Evolutionary conservation across 92 coral and sea anemone genomes (phyloP).

Genomic region (Porites lobata): DNA sequence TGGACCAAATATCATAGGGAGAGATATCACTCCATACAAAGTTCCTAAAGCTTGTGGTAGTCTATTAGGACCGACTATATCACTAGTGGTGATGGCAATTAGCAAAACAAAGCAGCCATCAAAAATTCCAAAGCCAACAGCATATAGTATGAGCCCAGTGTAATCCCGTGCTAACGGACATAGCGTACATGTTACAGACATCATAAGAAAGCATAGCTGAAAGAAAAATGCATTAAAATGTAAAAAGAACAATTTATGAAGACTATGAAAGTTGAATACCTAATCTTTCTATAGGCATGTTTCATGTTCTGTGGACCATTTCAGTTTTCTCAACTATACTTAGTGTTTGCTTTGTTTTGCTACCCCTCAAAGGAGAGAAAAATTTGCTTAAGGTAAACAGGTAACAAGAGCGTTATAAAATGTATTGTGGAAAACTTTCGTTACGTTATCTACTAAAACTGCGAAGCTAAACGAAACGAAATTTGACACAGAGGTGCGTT

Average conservation of each 20-base stretch:
- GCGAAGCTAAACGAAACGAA: no score
- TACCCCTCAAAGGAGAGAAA: no score
- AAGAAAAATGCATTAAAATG: background rate
- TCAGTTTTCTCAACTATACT: no score
- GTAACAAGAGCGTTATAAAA: no score
- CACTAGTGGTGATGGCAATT: conserved; percentile 89
- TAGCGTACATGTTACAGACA: conserved; percentile 86
- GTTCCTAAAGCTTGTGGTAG: conserved; percentile 86
- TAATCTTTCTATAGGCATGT: no score
- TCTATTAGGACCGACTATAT: conserved; percentile 80
- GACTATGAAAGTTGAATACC: no score
- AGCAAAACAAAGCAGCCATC: conserved; percentile 94
- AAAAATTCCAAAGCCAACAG: conserved; percentile 81
- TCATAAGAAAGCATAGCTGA: conserved; percentile 87
- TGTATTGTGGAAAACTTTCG: no score
- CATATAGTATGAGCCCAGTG: conserved; percentile 85
- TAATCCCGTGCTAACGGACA: conserved; percentile 88
- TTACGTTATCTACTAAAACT: no score
- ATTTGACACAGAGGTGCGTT: no score
- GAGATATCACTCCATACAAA: conserved; percentile 84
- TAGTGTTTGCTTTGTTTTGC: no score
- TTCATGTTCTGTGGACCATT: no score
- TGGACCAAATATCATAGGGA: conserved; percentile 94
- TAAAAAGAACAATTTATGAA: background rate
- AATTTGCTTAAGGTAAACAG: no score